Percentiles rank a stretch among this genome's conserved stretches.
These are phyloP conservation scores for Akabosia matsudoensis DNA, from an alignment of 1,140 invertebrate species.

Conservation along the genomic window DNA sequence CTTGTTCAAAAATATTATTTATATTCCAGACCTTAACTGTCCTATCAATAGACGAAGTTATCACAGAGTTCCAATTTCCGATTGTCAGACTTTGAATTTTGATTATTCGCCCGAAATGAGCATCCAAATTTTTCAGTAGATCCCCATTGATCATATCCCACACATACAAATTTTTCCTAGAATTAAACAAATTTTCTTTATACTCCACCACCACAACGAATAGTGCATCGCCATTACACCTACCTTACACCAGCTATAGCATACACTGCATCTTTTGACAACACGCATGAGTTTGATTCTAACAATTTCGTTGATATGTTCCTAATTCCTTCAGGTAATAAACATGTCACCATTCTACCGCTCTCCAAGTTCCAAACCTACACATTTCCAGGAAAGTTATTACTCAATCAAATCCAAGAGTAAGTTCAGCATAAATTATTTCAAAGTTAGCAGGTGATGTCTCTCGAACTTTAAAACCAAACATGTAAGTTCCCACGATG, in stretches of 20 bases:
- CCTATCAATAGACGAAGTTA: conserved; percentile 94
- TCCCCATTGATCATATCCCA: conserved; percentile 78
- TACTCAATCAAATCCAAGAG: too few species aligned
- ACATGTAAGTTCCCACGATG: conserved; percentile 55
- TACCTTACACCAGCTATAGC: conserved; percentile 89
- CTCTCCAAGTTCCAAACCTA: conserved; percentile 52
- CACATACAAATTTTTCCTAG: conserved; percentile 89
- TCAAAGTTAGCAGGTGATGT: conserved; percentile 23
- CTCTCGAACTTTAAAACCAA: conserved; percentile 51
- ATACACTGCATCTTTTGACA: conserved; percentile 84
- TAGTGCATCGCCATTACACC: not conserved
- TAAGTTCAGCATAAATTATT: conserved; percentile 37
- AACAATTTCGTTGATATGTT: conserved; percentile 89
- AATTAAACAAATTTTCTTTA: conserved; percentile 41
- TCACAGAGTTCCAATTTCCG: conserved; percentile 86
- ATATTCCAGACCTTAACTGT: conserved; percentile 99
- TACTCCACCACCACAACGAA: not conserved
- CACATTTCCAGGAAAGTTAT: too few species aligned
- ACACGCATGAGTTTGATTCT: conserved; percentile 82
- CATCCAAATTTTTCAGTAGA: conserved; percentile 87
- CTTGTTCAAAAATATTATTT: conserved; percentile 97
- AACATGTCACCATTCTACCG: conserved; percentile 62
- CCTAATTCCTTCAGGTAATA: conserved; percentile 80
- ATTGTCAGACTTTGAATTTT: conserved; percentile 79
- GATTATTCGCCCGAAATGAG: conserved; percentile 94